These are phyloP conservation scores for Poeciliopsis paucimaculata DNA, from an alignment of 2,797 vertebrate genomes.

Conservation along the genomic window DNA sequence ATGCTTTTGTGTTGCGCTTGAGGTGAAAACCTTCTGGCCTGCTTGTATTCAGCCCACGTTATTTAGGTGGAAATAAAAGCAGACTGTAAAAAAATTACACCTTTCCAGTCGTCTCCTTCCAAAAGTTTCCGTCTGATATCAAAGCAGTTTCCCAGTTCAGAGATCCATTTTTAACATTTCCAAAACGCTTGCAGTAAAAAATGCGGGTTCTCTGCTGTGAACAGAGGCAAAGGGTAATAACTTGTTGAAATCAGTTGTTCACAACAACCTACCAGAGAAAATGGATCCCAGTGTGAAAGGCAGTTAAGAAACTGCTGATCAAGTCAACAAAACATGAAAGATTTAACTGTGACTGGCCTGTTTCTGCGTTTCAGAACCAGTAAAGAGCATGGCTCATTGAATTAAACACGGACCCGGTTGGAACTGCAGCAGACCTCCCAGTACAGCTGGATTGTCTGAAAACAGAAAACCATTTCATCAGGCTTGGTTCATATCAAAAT, in stretches of 20 bases:
- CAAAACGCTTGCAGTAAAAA: neutral
- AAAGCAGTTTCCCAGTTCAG: neutral
- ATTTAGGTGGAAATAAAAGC: neutral
- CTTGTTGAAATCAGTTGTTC: neutral
- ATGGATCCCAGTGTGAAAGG: conserved; percentile 1
- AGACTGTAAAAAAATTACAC: neutral
- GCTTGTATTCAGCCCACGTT: no score
- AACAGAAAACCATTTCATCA: neutral
- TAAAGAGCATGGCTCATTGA: neutral
- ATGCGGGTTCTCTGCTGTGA: neutral
- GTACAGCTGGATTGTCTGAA: neutral
- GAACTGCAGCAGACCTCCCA: neutral
- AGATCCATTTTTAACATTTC: neutral
- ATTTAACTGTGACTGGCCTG: neutral
- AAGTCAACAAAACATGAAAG: conserved; percentile 2
- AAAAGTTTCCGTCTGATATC: neutral
- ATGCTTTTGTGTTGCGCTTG: neutral
- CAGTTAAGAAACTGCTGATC: conserved; percentile 2
- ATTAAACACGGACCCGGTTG: neutral
- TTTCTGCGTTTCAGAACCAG: neutral
- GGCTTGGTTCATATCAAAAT: neutral
- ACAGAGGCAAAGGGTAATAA: neutral
- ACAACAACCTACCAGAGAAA: neutral
- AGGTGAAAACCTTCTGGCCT: neutral
- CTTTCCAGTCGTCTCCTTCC: neutral